Conservation (phyloP, 2,797 vertebrate genomes). For the Macropus fuliginosus region DNA sequence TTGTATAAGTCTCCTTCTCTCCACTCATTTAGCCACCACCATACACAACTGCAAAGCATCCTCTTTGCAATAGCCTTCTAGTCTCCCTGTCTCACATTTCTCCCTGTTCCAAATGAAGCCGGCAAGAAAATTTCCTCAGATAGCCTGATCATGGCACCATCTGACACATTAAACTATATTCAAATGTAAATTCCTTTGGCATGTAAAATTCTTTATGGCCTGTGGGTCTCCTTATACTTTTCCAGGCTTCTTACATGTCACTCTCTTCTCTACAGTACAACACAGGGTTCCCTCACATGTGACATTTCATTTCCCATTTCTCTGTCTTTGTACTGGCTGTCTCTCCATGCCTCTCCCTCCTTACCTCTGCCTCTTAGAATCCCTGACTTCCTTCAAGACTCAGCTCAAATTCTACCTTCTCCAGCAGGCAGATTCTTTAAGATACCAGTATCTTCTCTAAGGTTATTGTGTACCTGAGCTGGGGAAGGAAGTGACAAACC, state of each 20-base stretch:
- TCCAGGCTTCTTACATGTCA: background rate
- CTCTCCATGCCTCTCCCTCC: background rate
- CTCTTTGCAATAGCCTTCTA: too few relatives aligned
- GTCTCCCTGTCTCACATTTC: too few relatives aligned
- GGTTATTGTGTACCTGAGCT: background rate
- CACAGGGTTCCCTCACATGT: background rate
- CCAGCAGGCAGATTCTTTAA: background rate
- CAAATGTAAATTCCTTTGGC: too few relatives aligned
- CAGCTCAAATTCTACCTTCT: background rate
- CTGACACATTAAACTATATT: background rate
- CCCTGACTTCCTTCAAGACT: background rate
- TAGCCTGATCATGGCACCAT: background rate
- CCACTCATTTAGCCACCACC: too few relatives aligned
- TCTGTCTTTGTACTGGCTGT: background rate
- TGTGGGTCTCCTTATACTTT: background rate
- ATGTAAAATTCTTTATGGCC: background rate
- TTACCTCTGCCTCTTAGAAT: background rate
- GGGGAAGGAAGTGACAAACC: background rate
- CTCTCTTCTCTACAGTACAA: background rate
- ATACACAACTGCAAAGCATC: too few relatives aligned
- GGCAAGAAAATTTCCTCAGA: background rate
- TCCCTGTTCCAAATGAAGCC: too few relatives aligned
- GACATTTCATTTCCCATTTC: background rate
- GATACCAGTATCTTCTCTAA: background rate
- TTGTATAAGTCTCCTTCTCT: too few relatives aligned